These are phyloP conservation scores for Thereva unica DNA, from an alignment of 2,888 invertebrate genomes.

Conservation along the genomic window DNA sequence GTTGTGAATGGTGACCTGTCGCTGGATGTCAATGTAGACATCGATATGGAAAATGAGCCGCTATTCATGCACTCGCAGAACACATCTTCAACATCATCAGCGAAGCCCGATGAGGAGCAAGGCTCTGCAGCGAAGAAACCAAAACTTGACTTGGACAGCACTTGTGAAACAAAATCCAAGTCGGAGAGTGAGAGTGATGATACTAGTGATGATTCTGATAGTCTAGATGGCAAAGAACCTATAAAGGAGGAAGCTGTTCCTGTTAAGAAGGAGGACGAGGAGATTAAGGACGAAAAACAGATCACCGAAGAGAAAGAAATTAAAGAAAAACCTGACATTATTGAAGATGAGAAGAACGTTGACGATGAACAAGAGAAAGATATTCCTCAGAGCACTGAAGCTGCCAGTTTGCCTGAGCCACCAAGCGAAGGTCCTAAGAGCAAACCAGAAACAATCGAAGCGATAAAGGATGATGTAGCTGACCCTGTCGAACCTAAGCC, in stretches of 20 bases:
- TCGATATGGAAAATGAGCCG: conserved; percentile 62
- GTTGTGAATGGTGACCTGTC: conserved; percentile 60
- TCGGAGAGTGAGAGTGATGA: conserved; percentile 44
- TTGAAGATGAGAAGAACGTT: no score
- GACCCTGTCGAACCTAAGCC: no score
- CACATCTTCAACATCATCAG: conserved; percentile 18
- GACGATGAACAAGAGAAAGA: no score
- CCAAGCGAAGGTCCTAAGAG: no score
- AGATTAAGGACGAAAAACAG: conserved; percentile 17
- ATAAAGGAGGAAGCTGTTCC: background rate
- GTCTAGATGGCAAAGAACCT: conserved; percentile 26
- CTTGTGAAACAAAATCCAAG: conserved; percentile 19
- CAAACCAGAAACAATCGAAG: no score
- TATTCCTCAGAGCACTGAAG: no score
- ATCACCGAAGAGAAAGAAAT: background rate
- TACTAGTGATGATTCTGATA: conserved; percentile 48
- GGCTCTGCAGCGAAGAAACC: background rate
- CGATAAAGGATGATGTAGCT: no score
- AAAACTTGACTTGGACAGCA: conserved; percentile 2
- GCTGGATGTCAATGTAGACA: conserved; percentile 63
- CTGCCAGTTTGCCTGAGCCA: no score
- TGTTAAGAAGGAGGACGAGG: conserved; percentile 27
- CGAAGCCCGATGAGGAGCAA: conserved; percentile 41
- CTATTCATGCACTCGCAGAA: conserved; percentile 50
- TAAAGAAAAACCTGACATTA: background rate